Base-by-base conservation (phyloP, 2,797 vertebrate genomes). In the Alauda arvensis region DNA sequence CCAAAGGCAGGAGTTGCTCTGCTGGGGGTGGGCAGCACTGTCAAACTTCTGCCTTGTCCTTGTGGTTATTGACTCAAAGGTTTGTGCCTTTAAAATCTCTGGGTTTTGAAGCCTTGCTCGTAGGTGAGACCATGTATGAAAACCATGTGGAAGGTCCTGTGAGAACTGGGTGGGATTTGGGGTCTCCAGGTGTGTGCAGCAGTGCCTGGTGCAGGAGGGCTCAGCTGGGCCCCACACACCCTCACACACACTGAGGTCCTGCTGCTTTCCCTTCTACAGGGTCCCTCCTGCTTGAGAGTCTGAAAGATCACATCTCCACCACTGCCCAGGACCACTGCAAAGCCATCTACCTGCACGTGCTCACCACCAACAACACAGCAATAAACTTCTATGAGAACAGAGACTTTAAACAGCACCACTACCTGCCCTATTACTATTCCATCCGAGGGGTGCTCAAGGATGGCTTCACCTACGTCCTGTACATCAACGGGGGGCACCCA, bases 361-460 rank as follows among this genome's bases (percentile, higher is more conserved):
- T 99, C 94, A 99, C 99, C 96, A 99, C 99, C 88, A 99, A 99
- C 97, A 98, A 96, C 96, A 99, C 98, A 74, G 99, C 99, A 95
- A 99, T 99, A 96, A 98, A 97, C 97, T 99, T 99, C 97, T 99
- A 99, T 7, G 98, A 99, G 96, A 99, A 99, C 97, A 98, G 99
- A 96, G 98, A 99, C 98, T 99, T 99, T 97, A 98, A 98, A 93
- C 99, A 99, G 97, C 99, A 99, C 96, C 99, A 99, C 96, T 99
- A 99, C 94, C 97, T 99, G 84, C 99, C 99, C 91, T 99, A 99
- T 95, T 99, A 99, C 92, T 99, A 99, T 93, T 99, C 99, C 96
- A 99, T 99, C 96, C 97, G 99, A 60, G 99, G 99, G 12, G 98
- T 99, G 89, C 98, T 99, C 94, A 99, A 99, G 94, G 99, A 99